Evolutionary conservation across 1,140 invertebrate genomes (phyloP), one percentile per base, ranked within the genome.

Genomic region (Polypedilum vanderplanki): DNA sequence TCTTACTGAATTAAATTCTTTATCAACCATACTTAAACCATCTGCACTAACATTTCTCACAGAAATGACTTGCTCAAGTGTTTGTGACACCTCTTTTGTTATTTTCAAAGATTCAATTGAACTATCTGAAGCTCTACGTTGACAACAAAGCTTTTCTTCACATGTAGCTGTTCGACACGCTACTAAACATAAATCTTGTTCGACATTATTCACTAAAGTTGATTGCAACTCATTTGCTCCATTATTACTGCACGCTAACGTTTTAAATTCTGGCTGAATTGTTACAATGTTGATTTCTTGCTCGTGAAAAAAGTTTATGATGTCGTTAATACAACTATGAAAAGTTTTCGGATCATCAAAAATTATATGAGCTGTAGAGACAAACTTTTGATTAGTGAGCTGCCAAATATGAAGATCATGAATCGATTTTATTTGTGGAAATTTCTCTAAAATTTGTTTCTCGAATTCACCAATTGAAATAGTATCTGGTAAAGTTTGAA

Each of bases 341-440:
- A 24, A 75, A 74, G n/a, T 33, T 4, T 57, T 18, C 65, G 87
- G 86, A 81, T 89, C 87, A 75, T 88, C 82, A 79, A 91, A 91
- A 78, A 90, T 89, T 18, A 92, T 88, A 79, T 92, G 90, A n/a
- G 87, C 88, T 0, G 90, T 91, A 3, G 88, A 89, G 74, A 91
- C 88, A 18, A 90, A 87, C 83, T 90, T 89, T 33, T 86, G 83
- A 10, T 87, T 86, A 0, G 90, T 91, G 46, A 94, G 80, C 77
- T 91, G 88, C 92, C 92, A 94, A 3, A 94, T 87, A 77, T 94
- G 92, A 15, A 94, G 85, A 81, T 94, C 92, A 77, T 94, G 92
- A 12, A 94, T 87, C 77, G 91, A 91, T 0, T 91, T 84, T 65
- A 94, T 90, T 73, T 89, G 89, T 0, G 92, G 92, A 82, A 96